A percentile compares a stretch with the other conserved stretches of the same genome.
phyloP scores from a whole-genome alignment of 92 coral and sea anemone genomes.

The Meandrina meandrites region DNA sequence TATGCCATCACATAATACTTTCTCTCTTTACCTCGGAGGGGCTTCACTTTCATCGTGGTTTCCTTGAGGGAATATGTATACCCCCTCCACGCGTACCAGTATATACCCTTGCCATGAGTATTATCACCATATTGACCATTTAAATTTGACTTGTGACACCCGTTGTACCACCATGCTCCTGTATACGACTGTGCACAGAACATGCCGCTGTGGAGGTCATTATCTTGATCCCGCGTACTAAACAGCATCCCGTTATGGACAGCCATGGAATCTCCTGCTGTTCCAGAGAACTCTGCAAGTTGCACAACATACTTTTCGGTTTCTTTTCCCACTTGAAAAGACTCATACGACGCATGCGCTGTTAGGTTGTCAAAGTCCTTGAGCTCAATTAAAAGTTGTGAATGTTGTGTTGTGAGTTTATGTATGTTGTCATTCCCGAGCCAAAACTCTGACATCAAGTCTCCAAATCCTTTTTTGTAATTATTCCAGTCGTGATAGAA shows the following conservation, averaged over 20 bases:
- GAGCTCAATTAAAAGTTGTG: conserved; percentile 51
- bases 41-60: conserved; percentile 47
- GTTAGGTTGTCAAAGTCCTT: conserved; percentile 23
- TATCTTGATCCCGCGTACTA: conserved; percentile 54
- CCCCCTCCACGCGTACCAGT: conserved; percentile 35
- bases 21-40: conserved; percentile 25
- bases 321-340: conserved; percentile 34
- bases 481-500: conserved; percentile 51
- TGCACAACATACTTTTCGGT: conserved; percentile 26
- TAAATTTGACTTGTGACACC: conserved; percentile 40
- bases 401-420: conserved; percentile 20
- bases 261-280: conserved; percentile 58
- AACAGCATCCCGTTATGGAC: conserved; percentile 46
- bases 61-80: conserved; percentile 14
- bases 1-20: background rate
- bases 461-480: conserved; percentile 67
- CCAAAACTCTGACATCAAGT: conserved; percentile 61
- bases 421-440: conserved; percentile 66
- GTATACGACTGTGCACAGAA: background rate
- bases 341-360: conserved; percentile 49
- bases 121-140: conserved; percentile 48
- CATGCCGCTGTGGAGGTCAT: background rate
- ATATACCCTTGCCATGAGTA: background rate
- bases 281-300: conserved; percentile 39
- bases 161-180: conserved; percentile 72